A percentile compares a stretch with the other conserved stretches of the same genome.
These are phyloP conservation scores for Ochotona princeps DNA, from an alignment of 2,113 vertebrate genomes.

Conservation along the genomic window DNA sequence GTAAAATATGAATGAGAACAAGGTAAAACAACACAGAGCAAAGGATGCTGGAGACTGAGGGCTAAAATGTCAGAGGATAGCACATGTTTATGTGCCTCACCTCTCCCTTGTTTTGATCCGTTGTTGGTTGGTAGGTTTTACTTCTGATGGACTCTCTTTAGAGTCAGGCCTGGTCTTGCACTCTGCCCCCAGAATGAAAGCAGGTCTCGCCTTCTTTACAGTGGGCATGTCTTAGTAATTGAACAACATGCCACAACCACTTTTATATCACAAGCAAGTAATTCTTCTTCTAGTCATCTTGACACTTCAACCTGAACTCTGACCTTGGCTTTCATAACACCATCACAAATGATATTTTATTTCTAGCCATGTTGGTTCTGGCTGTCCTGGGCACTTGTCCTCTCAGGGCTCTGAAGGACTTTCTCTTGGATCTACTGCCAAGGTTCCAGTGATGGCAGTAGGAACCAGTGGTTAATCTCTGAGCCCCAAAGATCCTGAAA, in stretches of 20 bases:
- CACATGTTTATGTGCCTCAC: accelerated
- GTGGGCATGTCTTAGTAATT: background rate
- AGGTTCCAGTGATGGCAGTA: background rate
- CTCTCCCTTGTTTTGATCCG: background rate
- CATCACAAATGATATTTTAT: background rate
- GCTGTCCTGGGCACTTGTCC: background rate
- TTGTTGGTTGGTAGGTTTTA: background rate
- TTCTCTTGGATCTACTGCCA: background rate
- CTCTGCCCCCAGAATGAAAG: background rate
- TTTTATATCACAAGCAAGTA: background rate
- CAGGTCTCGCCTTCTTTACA: background rate
- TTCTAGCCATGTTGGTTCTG: background rate
- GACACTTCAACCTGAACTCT: background rate
- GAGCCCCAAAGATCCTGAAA: background rate
- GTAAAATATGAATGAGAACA: background rate
- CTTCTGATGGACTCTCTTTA: background rate
- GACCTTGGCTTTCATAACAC: background rate
- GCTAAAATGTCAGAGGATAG: background rate
- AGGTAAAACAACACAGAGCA: background rate
- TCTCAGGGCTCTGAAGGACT: background rate
- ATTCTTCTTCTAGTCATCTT: slow-evolving; percentile 10
- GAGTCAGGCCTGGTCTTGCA: background rate
- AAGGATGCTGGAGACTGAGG: background rate
- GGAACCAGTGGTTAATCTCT: background rate
- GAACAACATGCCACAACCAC: background rate